Evolutionary conservation across 2,888 invertebrate species (phyloP).

Genomic region (Dicyrtoma fusca): DNA sequence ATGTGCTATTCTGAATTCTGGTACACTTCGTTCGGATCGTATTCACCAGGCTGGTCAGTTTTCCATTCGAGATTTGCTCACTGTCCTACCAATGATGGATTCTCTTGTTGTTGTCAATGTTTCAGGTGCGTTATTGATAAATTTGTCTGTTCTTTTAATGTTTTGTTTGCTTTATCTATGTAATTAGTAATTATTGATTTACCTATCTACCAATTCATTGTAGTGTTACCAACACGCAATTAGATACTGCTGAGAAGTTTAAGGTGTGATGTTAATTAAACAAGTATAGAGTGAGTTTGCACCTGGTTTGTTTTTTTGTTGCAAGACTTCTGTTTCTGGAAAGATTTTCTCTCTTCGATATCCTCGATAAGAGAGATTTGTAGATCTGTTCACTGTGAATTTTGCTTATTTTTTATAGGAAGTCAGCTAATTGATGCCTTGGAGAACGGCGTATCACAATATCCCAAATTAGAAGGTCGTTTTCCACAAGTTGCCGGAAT

Average conservation of each 20-base stretch:
- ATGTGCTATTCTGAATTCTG: slow-evolving; percentile 82
- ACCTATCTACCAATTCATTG: too few species aligned
- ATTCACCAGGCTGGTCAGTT: slow-evolving; percentile 83
- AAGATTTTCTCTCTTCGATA: not conserved
- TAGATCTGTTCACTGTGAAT: not conserved
- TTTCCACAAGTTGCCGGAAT: slow-evolving; percentile 82
- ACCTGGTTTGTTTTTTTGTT: too few species aligned
- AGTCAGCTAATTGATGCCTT: slow-evolving; percentile 70
- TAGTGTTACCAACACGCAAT: too few species aligned
- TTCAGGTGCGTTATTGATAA: slow-evolving; percentile 66
- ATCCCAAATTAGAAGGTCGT: slow-evolving; percentile 83
- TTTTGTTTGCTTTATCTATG: too few species aligned
- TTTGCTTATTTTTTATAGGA: slow-evolving; percentile 61
- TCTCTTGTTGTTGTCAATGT: slow-evolving; percentile 77
- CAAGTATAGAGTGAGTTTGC: too few species aligned
- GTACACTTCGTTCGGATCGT: slow-evolving; percentile 76
- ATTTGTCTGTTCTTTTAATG: too few species aligned
- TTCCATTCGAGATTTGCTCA: slow-evolving; percentile 78
- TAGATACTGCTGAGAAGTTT: too few species aligned
- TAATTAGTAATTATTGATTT: too few species aligned
- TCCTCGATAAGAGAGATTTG: not conserved
- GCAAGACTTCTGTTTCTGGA: not conserved
- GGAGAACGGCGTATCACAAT: slow-evolving; percentile 83
- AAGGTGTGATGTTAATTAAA: too few species aligned
- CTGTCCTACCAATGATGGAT: slow-evolving; percentile 84